A percentile compares a stretch with the other conserved stretches of the same genome.
Evolutionary conservation across 2,888 invertebrate species (phyloP).

Genomic region (Bhutanitis thaidina): DNA sequence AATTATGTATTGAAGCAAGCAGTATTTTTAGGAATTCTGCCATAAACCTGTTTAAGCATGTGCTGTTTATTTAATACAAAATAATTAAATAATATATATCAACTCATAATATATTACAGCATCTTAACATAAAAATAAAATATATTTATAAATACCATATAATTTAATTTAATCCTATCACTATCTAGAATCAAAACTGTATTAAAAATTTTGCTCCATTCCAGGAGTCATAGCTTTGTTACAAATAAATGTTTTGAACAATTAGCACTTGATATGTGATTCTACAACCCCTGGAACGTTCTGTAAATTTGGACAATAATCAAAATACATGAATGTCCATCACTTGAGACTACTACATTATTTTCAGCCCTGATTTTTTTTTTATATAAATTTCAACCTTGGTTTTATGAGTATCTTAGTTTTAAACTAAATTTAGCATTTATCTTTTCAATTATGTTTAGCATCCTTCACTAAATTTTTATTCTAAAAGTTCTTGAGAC

Average conservation of each 20-base stretch:
- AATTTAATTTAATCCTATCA: constrained; percentile 24
- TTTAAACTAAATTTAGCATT: too few relatives aligned
- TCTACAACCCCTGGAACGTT: neutral
- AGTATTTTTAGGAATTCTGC: neutral
- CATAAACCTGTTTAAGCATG: constrained; percentile 8
- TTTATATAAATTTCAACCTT: too few relatives aligned
- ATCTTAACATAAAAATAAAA: constrained; percentile 59
- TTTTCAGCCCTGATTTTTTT: too few relatives aligned
- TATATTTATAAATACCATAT: constrained; percentile 58
- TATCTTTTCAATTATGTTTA: neutral
- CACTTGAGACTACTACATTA: neutral
- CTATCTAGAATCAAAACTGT: constrained; percentile 3
- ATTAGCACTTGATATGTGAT: constrained; percentile 10
- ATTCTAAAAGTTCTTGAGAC: too few relatives aligned
- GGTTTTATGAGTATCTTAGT: too few relatives aligned
- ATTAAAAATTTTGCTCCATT: neutral
- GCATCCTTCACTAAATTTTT: too few relatives aligned
- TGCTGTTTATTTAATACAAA: constrained; percentile 26
- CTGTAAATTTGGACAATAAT: neutral
- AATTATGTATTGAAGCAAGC: constrained; percentile 1
- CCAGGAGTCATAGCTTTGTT: constrained; percentile 1
- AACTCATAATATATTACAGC: constrained; percentile 60
- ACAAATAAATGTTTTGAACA: constrained; percentile 15
- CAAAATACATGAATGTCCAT: constrained; percentile 1
- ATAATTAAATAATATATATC: constrained; percentile 58